Base-by-base conservation (phyloP, 2,797 vertebrate species). In the Enteromius mattozi region DNA sequence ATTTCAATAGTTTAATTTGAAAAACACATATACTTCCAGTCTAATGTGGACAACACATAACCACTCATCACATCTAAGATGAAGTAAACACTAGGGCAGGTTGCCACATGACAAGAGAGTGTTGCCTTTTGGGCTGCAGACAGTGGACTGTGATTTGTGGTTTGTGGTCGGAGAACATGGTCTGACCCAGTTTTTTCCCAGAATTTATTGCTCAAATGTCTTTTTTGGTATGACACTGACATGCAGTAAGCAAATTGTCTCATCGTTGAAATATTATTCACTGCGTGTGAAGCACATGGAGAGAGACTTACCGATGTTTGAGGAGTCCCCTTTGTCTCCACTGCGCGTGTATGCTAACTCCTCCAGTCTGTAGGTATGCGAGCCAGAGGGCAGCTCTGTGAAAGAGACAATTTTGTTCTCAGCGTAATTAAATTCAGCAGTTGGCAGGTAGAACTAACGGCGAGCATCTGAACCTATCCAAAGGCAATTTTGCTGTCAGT, bases 301-400 rank as follows among this genome's bases (percentile, higher is more conserved):
- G 7, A 78, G 37, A 83, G 21, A 35, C 92, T 93, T 93, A 96
- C 96, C 96, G 86, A 96, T 96, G 88, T 97, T 97, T 30, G 95
- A 94, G 7, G 93, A 94, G 91, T 96, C 96, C 87, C 95, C 96
- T 91, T 97, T 97, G 93, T 97, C 96, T 74, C 96, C 95, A 16
- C 96, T 98, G 90, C 97, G 92, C 0, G 96, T 95, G 88, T 92
- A 97, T 27, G 96, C 96, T 85, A 98, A 92, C 9, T 96, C 96
- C 90, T 97, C 96, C 90, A 97, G 91, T 9, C 95, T 91, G 19
- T 95, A 97, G 45, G 89, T 93, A 88, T 96, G 94, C 0, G 93
- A 93, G 37, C 96, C 96, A 19, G 91, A 93, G 83, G 96, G 96
- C 69, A 97, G 90, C 86, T 96, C 96, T 97, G 88, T 35, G 81